A percentile compares a stretch with the other conserved stretches of the same genome.
phyloP scores from a whole-genome alignment of 2,113 vertebrate genomes.

The Perca fluviatilis region DNA sequence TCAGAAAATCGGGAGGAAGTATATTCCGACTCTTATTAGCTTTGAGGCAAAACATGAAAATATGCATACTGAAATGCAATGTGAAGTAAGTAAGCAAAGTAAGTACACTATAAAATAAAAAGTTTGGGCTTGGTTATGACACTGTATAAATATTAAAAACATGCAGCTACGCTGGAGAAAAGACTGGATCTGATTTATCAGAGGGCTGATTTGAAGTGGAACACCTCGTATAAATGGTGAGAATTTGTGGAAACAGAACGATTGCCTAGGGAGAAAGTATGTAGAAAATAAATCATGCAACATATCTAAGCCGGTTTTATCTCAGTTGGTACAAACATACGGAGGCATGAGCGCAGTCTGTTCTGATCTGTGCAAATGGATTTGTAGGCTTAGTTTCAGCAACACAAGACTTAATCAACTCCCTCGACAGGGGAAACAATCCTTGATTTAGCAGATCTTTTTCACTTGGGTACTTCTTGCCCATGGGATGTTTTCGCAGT shows the following conservation, averaged over 20 bases:
- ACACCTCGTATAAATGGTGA: background rate
- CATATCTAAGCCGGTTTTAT: conserved; percentile 43
- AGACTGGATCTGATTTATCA: background rate
- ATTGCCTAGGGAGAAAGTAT: conserved; percentile 15
- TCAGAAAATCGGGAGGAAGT: conserved; percentile 37
- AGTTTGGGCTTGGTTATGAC: background rate
- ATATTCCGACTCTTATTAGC: conserved; percentile 32
- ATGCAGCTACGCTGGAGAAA: background rate
- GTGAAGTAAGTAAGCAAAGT: background rate
- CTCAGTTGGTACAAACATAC: conserved; percentile 35
- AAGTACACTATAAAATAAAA: background rate
- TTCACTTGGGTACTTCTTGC: conserved; percentile 50
- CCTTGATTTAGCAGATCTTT: conserved; percentile 64
- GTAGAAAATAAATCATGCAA: conserved; percentile 22
- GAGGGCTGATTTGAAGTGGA: background rate
- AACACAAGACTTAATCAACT: conserved; percentile 66
- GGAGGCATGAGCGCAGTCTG: conserved; percentile 25
- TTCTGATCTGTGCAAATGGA: conserved; percentile 64
- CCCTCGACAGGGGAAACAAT: conserved; percentile 57
- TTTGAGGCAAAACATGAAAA: conserved; percentile 28
- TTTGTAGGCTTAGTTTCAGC: conserved; percentile 68
- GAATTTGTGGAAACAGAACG: background rate
- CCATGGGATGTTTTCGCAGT: conserved; percentile 35
- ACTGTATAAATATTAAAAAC: background rate
- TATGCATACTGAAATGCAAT: background rate